A percentile compares a stretch with the other conserved stretches of the same genome.
Conservation (phyloP, 2,797 vertebrate genomes). For the Melanotaenia pygmaea region DNA sequence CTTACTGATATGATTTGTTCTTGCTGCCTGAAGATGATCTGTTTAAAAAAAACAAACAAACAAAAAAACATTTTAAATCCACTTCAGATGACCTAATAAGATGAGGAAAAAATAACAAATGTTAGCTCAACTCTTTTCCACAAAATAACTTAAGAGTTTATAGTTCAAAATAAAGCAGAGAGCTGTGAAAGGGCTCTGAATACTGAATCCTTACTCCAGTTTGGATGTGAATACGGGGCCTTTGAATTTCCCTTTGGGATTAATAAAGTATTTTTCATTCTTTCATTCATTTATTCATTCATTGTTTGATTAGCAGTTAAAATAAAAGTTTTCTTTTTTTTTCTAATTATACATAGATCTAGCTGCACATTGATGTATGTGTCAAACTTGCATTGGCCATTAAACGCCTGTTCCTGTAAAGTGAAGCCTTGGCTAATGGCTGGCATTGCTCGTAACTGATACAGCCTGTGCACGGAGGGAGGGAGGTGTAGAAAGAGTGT, state of each 20-base stretch:
- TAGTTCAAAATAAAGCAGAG: neutral
- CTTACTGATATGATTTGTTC: too few relatives aligned
- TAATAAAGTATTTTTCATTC: too few relatives aligned
- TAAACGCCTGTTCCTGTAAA: neutral
- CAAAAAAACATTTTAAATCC: too few relatives aligned
- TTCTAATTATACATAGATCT: neutral
- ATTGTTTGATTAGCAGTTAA: neutral
- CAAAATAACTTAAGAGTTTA: neutral
- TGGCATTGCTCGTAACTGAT: slow-evolving; percentile 1
- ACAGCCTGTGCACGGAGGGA: neutral
- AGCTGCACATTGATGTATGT: neutral
- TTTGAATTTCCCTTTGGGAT: too few relatives aligned
- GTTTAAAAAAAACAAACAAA: too few relatives aligned
- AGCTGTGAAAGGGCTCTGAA: neutral
- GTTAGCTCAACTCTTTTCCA: neutral
- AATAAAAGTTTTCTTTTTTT: neutral
- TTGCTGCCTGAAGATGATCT: too few relatives aligned
- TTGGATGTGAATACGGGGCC: neutral
- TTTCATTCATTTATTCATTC: too few relatives aligned
- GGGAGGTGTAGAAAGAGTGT: neutral
- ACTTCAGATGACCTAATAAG: neutral
- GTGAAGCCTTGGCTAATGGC: neutral
- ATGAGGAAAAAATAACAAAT: neutral
- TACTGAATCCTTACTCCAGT: neutral
- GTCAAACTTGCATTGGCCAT: neutral